Evolutionary conservation across 2,888 invertebrate species (phyloP).

Genomic region (Chloroclysta siterata): DNA sequence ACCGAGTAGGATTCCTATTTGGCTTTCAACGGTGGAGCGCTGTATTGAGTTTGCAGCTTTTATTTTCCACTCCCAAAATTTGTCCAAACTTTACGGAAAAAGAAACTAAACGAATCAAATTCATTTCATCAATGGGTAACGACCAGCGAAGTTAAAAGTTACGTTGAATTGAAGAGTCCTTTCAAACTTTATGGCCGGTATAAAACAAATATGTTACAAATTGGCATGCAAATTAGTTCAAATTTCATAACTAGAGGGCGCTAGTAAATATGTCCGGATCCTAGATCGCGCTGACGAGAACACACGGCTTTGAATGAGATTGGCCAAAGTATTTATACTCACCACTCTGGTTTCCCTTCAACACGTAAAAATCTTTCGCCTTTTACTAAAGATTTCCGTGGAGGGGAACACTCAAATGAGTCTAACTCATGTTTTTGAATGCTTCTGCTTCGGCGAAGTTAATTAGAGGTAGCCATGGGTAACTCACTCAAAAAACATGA

Average conservation of each 20-base stretch:
- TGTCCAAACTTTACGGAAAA: constrained; percentile 11
- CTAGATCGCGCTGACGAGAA: constrained; percentile 17
- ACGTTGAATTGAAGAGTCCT: neutral
- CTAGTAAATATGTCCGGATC: constrained; percentile 12
- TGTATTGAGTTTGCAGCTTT: constrained; percentile 7
- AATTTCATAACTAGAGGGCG: constrained; percentile 10
- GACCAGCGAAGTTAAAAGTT: constrained; percentile 1
- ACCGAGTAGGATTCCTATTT: neutral
- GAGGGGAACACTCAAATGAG: constrained; percentile 90
- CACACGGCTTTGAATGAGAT: constrained; percentile 1
- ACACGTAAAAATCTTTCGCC: constrained; percentile 90
- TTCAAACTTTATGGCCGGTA: neutral
- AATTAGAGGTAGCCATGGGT: too few species aligned
- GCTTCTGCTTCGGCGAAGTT: constrained; percentile 19
- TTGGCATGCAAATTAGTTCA: neutral
- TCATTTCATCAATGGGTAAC: neutral
- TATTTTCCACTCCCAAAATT: constrained; percentile 12
- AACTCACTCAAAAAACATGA: too few species aligned
- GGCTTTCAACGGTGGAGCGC: constrained; percentile 4
- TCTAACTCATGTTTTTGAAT: constrained; percentile 68
- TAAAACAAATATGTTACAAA: too few species aligned
- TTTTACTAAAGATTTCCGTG: constrained; percentile 93
- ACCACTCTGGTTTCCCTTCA: constrained; percentile 87
- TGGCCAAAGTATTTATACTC: neutral
- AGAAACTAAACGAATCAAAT: constrained; percentile 16